These are phyloP conservation scores for Lethrus apterus DNA, from an alignment of 1,140 invertebrate species.

Conservation along the genomic window DNA sequence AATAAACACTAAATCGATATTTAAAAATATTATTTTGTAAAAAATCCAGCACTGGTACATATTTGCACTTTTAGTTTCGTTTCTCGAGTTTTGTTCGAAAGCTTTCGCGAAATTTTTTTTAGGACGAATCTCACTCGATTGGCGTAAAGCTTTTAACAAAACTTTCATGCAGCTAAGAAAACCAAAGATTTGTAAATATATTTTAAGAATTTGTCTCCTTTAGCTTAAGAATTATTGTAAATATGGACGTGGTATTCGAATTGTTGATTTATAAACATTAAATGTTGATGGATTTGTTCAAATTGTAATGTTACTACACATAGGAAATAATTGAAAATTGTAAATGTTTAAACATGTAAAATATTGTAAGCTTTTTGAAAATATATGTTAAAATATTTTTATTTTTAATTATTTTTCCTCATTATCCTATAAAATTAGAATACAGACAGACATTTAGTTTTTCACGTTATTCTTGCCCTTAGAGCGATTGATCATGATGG, in stretches of 20 bases:
- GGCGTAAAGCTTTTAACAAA: conserved; percentile 31
- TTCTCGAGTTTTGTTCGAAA: conserved; percentile 30
- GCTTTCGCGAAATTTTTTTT: conserved; percentile 16
- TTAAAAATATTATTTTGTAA: conserved; percentile 6
- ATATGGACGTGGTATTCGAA: no score
- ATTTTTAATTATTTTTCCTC: no score
- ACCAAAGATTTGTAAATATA: conserved; percentile 32
- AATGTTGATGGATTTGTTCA: background rate
- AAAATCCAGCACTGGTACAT: conserved; percentile 11
- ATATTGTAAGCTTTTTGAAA: conserved; percentile 14
- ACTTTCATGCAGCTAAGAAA: conserved; percentile 37
- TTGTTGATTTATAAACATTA: conserved; percentile 8
- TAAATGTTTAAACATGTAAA: conserved; percentile 2
- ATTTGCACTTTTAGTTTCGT: conserved; percentile 23
- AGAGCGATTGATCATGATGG: no score
- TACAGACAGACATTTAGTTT: no score
- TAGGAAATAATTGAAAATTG: background rate
- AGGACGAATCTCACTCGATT: background rate
- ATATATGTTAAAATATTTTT: conserved; percentile 15
- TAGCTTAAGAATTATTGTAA: conserved; percentile 1
- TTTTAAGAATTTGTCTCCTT: conserved; percentile 6
- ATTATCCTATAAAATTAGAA: no score
- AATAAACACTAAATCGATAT: conserved; percentile 5
- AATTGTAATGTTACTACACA: background rate
- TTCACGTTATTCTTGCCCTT: no score